Conservation (phyloP, 2,888 invertebrate genomes). For the Phrixothrix hirtus region DNA sequence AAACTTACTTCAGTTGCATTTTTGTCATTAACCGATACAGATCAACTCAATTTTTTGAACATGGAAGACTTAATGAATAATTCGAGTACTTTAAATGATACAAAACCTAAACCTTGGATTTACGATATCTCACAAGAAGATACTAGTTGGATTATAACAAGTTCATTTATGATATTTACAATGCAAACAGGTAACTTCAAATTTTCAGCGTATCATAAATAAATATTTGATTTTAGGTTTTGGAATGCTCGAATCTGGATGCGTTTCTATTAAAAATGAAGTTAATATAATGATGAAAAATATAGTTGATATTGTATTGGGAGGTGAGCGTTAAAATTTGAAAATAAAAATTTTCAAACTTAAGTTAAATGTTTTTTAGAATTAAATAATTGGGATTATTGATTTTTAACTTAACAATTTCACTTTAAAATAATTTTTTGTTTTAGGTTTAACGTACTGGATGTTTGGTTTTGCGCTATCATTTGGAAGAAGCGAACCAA, state of each 20-base stretch:
- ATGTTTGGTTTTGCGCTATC: slow-evolving; percentile 91
- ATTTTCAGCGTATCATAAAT: no score
- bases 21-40: no score
- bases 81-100: slow-evolving; percentile 7
- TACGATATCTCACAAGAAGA: slow-evolving; percentile 76
- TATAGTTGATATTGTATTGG: slow-evolving; percentile 88
- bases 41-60: no score
- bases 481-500: slow-evolving; percentile 74
- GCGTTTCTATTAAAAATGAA: slow-evolving; percentile 90
- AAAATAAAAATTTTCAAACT: slow-evolving; percentile 1
- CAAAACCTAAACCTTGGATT: slow-evolving; percentile 28
- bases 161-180: slow-evolving; percentile 88
- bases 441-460: slow-evolving; percentile 84
- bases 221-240: slow-evolving; percentile 78
- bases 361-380: no score
- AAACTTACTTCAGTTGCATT: no score
- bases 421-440: background rate
- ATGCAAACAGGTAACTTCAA: slow-evolving; percentile 93
- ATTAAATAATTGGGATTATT: background rate
- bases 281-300: slow-evolving; percentile 99
- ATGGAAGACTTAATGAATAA: no score
- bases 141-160: slow-evolving; percentile 86
- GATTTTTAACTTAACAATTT: background rate
- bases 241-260: slow-evolving; percentile 91
- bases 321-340: slow-evolving; percentile 60